A percentile compares a stretch with the other conserved stretches of the same genome.
phyloP scores from a whole-genome alignment of 1,140 invertebrate genomes.

The Aphelinus atriplicis region DNA sequence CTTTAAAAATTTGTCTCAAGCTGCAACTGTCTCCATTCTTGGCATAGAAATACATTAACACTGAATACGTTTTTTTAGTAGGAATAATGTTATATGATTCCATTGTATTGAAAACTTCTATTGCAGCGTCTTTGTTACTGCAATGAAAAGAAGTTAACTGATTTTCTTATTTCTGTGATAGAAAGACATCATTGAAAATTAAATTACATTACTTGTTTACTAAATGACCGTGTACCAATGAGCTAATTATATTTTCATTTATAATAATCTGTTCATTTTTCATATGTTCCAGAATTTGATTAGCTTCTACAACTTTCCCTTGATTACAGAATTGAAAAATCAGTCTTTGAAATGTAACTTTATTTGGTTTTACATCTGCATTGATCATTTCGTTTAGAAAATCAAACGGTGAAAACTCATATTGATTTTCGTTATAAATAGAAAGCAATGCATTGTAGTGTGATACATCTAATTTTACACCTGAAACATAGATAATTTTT shows the following conservation, averaged over 20 bases:
- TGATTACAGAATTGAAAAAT: conserved; percentile 12
- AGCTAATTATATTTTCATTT: conserved; percentile 3
- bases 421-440: conserved; percentile 17
- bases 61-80: conserved; percentile 2
- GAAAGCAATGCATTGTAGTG: conserved; percentile 16
- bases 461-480: conserved; percentile 8
- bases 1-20: conserved; percentile 5
- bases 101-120: not conserved
- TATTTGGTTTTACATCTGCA: conserved; percentile 1
- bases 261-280: not conserved
- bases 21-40: conserved; percentile 2
- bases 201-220: conserved; percentile 11
- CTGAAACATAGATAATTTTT: not conserved
- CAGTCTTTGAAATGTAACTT: conserved; percentile 11
- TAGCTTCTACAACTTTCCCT: conserved; percentile 9
- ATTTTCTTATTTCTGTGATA: too few relatives aligned
- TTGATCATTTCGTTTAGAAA: conserved; percentile 10
- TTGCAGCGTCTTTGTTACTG: not conserved
- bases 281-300: not conserved
- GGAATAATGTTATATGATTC: not conserved
- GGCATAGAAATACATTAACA: conserved; percentile 9
- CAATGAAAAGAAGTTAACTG: not conserved
- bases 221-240: not conserved
- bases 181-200: not conserved
- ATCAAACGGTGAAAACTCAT: conserved; percentile 12